Evolutionary conservation across 1,140 invertebrate genomes (phyloP), one percentile per base, ranked within the genome.

Genomic region (Coelopa frigida): DNA sequence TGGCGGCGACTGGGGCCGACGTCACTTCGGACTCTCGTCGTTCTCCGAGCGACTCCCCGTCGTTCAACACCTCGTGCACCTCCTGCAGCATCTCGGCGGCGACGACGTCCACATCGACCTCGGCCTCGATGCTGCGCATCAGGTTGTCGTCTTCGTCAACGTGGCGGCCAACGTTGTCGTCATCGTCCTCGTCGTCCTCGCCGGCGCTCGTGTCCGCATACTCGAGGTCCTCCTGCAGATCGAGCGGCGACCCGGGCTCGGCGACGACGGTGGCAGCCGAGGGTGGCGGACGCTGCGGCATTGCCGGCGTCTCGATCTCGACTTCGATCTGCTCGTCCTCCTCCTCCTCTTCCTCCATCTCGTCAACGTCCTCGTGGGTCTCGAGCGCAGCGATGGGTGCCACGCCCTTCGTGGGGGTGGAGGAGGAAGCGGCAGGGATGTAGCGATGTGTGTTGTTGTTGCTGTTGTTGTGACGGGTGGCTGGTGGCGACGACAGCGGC

Each of bases 201-300:
- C 71, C 71, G 32, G 72, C 74, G 33, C 72, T 74, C 10, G 72
- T 75, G 55, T 76, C 75, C 3, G 72, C 75, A 60, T 72, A 77
- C 51, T 77, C 60, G 61, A 75, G 31, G 62, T 66, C 65, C 70
- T 66, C 65, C 70, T 75, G 54, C 68, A 67, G 37, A 52, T 68
- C 65, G 3, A 68, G 24, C 24, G 46, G 7, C 47, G 38, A 33
- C 0, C 53, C 52, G 5, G 54, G 51, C 1, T 21, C 27, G 12
- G 21, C 38, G 10, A 14, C 24, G 15, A 11, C 7, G 3, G 20
- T 17, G 12, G 12, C 17, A 10, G 49, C 45, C 0, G 56, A 39
- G 0, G 52, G 43, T 24, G 58, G 53, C 37, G 54, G 59, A 2
- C 57, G 51, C 36, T 57, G 58, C 1, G 65, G 65, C 14, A 66